These are phyloP conservation scores for Pristionchus mayeri DNA, from an alignment of 2,888 invertebrate genomes.

Conservation along the genomic window DNA sequence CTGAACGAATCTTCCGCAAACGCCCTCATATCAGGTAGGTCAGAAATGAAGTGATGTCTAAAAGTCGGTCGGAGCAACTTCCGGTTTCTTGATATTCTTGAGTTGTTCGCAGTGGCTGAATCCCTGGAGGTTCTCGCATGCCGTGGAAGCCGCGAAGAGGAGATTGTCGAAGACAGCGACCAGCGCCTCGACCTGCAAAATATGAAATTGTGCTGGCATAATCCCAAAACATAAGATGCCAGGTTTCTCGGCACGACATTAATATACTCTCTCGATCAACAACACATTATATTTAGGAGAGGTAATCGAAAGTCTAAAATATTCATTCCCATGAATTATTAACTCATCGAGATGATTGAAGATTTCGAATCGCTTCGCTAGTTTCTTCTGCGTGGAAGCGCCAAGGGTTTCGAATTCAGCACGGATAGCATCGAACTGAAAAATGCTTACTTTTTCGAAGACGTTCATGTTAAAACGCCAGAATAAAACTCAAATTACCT, in stretches of 20 bases:
- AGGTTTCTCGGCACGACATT: background rate
- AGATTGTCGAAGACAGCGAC: background rate
- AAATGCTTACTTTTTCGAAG: background rate
- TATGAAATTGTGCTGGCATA: background rate
- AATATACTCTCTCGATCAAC: background rate
- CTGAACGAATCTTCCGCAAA: no score
- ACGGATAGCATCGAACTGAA: background rate
- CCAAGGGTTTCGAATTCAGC: background rate
- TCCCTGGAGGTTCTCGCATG: background rate
- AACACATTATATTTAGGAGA: background rate
- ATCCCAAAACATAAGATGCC: background rate
- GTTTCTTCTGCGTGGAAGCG: background rate
- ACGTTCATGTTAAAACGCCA: background rate
- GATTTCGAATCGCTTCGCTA: background rate
- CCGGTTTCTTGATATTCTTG: no score
- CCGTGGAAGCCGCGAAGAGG: background rate
- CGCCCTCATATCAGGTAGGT: no score
- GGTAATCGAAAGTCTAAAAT: background rate
- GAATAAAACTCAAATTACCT: background rate
- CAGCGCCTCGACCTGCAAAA: background rate
- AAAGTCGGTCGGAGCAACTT: no score
- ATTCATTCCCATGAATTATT: background rate
- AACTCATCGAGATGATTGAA: background rate
- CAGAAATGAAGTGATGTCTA: no score
- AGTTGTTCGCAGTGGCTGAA: background rate